Conservation (phyloP, 1,140 invertebrate genomes). For the Trachymyrmex septentrionalis region DNA sequence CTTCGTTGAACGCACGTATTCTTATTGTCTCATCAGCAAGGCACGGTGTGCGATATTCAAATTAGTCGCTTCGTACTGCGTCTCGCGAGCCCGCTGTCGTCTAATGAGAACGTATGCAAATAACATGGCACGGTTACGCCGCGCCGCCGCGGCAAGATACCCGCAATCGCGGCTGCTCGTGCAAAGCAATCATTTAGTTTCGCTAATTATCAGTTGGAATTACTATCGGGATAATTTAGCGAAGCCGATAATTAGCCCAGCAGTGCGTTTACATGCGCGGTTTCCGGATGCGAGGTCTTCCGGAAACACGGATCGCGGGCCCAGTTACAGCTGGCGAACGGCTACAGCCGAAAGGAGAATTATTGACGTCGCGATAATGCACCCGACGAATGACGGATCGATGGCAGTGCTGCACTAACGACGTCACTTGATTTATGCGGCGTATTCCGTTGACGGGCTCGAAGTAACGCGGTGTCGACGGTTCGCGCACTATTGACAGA, state of each 20-base stretch:
- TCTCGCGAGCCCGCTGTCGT: conserved; percentile 13
- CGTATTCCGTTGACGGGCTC: conserved; percentile 53
- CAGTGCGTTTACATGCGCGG: conserved; percentile 35
- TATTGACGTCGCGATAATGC: conserved; percentile 68
- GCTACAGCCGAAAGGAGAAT: conserved; percentile 65
- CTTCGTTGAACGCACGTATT: conserved; percentile 42
- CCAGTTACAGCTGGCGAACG: neutral
- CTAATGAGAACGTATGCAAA: conserved; percentile 62
- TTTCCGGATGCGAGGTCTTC: neutral
- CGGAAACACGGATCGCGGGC: neutral
- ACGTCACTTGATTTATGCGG: conserved; percentile 64
- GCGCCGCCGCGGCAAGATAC: conserved; percentile 14
- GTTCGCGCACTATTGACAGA: conserved; percentile 58
- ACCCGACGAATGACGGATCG: conserved; percentile 67
- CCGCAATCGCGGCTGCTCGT: conserved; percentile 21
- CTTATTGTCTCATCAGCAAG: conserved; percentile 47
- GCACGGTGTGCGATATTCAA: conserved; percentile 60
- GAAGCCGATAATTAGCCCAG: conserved; percentile 63
- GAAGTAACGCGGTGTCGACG: conserved; percentile 61
- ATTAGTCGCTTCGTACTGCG: conserved; percentile 21
- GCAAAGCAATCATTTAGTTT: conserved; percentile 46
- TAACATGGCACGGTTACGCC: neutral
- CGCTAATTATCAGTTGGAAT: conserved; percentile 64
- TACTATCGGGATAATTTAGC: conserved; percentile 53
- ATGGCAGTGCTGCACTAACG: conserved; percentile 39